Evolutionary conservation across 2,113 vertebrate species (phyloP).

Genomic region (Climacteris rufus): DNA sequence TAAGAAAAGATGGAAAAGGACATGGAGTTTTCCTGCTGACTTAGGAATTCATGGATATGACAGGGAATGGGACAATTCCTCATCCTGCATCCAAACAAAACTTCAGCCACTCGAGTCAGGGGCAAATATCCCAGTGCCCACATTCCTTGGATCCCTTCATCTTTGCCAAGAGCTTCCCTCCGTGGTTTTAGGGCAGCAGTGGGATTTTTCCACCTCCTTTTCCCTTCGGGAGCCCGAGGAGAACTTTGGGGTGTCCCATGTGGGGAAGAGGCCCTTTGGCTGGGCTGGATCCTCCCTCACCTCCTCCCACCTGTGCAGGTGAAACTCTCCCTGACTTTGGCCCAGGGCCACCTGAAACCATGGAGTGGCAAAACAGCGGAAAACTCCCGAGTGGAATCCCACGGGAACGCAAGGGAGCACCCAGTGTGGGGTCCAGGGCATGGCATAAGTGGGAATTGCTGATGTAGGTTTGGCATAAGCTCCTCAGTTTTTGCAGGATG

Average conservation of each 20-base stretch:
- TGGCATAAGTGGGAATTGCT: too few relatives aligned
- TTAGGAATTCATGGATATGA: accelerated
- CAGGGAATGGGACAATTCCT: not conserved
- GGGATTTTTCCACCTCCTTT: not conserved
- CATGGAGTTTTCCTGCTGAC: not conserved
- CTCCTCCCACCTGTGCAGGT: not conserved
- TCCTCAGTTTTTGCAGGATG: not conserved
- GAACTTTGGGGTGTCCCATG: not conserved
- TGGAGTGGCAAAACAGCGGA: not conserved
- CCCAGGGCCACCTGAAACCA: not conserved
- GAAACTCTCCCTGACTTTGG: not conserved
- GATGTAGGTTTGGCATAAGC: not conserved
- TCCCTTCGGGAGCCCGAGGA: not conserved
- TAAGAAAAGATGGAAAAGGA: not conserved
- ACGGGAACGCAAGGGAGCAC: not conserved
- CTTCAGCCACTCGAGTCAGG: not conserved
- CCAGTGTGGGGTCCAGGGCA: accelerated
- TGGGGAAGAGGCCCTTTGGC: not conserved
- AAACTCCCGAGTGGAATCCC: not conserved
- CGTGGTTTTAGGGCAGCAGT: accelerated
- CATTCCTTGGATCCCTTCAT: not conserved
- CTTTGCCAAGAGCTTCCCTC: not conserved
- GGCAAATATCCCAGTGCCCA: not conserved
- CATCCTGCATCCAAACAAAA: not conserved
- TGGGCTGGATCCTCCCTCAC: not conserved